Evolutionary conservation across 2,113 vertebrate species (phyloP), one percentile per base, ranked within the genome.

Genomic region (Centropus bengalensis): DNA sequence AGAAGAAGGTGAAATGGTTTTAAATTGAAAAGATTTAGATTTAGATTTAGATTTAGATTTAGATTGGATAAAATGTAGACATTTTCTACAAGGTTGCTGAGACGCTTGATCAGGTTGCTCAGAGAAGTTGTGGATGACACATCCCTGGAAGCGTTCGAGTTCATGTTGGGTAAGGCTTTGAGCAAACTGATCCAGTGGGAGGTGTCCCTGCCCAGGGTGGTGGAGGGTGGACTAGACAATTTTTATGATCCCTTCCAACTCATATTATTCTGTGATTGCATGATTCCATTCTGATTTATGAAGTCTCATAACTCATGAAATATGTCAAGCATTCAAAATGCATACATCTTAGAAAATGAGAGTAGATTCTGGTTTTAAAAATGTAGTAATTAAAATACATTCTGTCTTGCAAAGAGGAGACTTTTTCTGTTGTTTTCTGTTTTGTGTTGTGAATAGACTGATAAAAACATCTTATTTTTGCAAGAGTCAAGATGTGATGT

Each of bases 191-290:
- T 44, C 18, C 23, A 58, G 7, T 66, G 33, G 7, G 62, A 77
- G 5, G 2, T 42, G 5, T n/a, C 8, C 3, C 14, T 71, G 14
- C 14, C 20, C 21, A 24, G 26, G 38, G 14, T 10, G 51, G 7
- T 8, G 6, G 6, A 1, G 0, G 0, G 33, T 30, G 63, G 36
- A 60, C 12, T 24, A 67, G 9, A 44, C 12, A 33, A 7, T 28
- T 2, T 66, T 68, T 54, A 62, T 49, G 3, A 5, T 81, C 5
- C 6, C 18, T 62, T 85, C n/a, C 24, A 75, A 44, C 10, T 6
- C 3, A 58, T 62, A 69, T 36, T 0, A 49, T 54, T 62, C 14
- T 59, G 14, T 82, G 38, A 63, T 14, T 44, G 4, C 14, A 12
- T 40, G 21, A 79, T 70, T 78, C 11, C 12, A 33, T 74, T 81